Percentiles rank a stretch among this genome's conserved stretches.
These are phyloP conservation scores for Heptranchias perlo DNA, from an alignment of 2,113 vertebrate species.

Conservation along the genomic window DNA sequence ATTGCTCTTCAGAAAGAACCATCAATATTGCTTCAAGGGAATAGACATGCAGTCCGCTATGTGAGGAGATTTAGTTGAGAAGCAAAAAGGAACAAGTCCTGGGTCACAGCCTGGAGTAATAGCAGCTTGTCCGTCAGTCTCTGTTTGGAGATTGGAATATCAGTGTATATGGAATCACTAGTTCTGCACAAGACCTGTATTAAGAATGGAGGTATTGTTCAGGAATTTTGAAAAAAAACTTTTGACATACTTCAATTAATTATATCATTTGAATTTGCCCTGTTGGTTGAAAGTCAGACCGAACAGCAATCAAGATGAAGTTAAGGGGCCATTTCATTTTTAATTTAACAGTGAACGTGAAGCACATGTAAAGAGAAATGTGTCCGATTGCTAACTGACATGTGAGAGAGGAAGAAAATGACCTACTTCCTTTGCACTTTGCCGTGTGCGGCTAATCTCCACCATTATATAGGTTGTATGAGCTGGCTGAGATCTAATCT, in stretches of 20 bases:
- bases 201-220: neutral
- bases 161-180: neutral
- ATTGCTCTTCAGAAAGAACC: neutral
- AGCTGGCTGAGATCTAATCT: neutral
- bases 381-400: too few species aligned
- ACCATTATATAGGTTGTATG: neutral
- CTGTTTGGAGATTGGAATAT: neutral
- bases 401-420: neutral
- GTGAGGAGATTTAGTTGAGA: neutral
- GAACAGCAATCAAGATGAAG: neutral
- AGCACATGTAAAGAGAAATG: neutral
- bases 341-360: neutral
- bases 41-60: neutral
- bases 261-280: neutral
- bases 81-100: neutral
- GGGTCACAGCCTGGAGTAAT: neutral
- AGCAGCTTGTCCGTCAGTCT: neutral
- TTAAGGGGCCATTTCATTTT: neutral
- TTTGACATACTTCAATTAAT: neutral
- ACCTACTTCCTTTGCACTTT: neutral
- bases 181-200: too few species aligned
- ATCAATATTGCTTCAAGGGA: neutral
- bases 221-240: neutral
- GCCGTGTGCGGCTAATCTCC: neutral
- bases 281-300: neutral